Conservation (phyloP, 2,797 vertebrate genomes). For the Poecile montanus region DNA sequence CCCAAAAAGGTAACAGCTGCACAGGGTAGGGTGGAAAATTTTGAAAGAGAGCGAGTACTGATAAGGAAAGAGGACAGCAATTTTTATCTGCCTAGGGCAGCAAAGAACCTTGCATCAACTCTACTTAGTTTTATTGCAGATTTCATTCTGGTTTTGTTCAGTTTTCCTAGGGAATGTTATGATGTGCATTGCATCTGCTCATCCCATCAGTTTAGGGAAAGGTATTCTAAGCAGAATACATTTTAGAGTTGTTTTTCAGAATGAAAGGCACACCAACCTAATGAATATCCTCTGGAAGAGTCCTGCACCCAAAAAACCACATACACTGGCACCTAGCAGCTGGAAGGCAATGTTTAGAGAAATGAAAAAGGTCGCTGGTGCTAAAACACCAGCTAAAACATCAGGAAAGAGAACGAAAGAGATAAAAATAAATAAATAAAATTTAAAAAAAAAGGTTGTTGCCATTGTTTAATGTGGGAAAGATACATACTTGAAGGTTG, state of each 20-base stretch:
- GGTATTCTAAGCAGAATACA: background rate
- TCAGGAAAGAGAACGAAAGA: background rate
- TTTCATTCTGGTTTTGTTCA: conserved; percentile 1
- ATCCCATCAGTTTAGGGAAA: background rate
- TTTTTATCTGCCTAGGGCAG: conserved; percentile 22
- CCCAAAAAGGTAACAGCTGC: conserved; percentile 17
- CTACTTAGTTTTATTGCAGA: background rate
- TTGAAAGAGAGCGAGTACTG: background rate
- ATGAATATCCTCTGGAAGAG: background rate
- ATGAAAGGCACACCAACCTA: background rate
- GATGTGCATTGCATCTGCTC: background rate
- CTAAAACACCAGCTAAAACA: background rate
- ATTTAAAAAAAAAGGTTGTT: background rate
- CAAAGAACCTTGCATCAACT: conserved; percentile 16
- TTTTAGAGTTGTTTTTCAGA: conserved; percentile 27
- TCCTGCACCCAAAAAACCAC: background rate
- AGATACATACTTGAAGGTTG: background rate
- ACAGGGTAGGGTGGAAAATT: conserved; percentile 19
- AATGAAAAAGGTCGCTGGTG: background rate
- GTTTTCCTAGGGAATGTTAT: background rate
- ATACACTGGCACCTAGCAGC: background rate
- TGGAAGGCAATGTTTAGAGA: background rate
- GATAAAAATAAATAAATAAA: background rate
- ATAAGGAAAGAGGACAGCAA: conserved; percentile 6
- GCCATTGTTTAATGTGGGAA: background rate